Percentiles rank a stretch among this genome's conserved stretches.
Evolutionary conservation across 2,113 vertebrate species (phyloP).

Genomic region (Cryptoleucopteryx plumbea): DNA sequence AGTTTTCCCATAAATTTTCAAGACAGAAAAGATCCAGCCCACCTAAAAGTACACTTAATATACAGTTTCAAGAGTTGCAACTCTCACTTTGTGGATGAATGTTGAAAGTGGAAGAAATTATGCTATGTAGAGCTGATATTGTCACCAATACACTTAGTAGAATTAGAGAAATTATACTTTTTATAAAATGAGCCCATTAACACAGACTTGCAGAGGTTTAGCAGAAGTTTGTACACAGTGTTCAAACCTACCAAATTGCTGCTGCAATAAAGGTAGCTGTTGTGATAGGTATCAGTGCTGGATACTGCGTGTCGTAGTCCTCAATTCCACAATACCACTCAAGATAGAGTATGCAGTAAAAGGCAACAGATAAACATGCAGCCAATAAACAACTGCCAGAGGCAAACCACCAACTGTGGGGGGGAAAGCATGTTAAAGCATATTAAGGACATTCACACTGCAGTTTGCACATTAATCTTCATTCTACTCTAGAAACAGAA

Average conservation of each 20-base stretch:
- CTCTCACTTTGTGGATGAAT: background rate
- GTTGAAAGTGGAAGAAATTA: background rate
- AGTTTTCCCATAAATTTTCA: background rate
- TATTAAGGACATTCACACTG: background rate
- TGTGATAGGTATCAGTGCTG: slow-evolving; percentile 85
- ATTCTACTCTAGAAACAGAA: background rate
- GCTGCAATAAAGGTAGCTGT: slow-evolving; percentile 88
- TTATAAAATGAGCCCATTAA: background rate
- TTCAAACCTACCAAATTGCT: slow-evolving; percentile 84
- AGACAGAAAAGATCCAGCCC: background rate
- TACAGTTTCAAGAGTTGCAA: background rate
- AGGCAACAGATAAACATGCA: slow-evolving; percentile 78
- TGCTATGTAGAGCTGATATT: accelerated
- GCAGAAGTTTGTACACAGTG: background rate
- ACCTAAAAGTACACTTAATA: background rate
- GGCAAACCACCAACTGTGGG: slow-evolving; percentile 84
- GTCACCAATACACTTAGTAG: background rate
- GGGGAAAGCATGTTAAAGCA: background rate
- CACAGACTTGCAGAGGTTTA: background rate
- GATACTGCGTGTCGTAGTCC: slow-evolving; percentile 88
- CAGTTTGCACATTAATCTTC: background rate
- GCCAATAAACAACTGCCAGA: slow-evolving; percentile 77
- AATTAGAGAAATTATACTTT: background rate
- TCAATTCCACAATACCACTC: slow-evolving; percentile 88
- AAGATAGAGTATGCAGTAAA: slow-evolving; percentile 91